Evolutionary conservation across 2,113 vertebrate genomes (phyloP), one percentile per base, ranked within the genome.

Genomic region (Sturnus vulgaris): DNA sequence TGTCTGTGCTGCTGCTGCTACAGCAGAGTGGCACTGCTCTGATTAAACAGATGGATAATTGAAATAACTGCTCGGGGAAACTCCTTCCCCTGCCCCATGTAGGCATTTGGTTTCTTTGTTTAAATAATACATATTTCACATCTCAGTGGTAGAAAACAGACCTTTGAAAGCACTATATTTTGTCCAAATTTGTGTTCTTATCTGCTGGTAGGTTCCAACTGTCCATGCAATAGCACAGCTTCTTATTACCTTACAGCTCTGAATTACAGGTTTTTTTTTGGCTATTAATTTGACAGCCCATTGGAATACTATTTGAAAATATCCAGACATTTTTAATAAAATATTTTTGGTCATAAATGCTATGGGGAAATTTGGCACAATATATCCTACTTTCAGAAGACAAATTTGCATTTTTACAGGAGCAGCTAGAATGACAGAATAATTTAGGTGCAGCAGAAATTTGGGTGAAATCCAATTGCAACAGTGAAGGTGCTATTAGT

Each of bases 221-320:
- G 33, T 90, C 71, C 19, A 6, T 57, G 56, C 19, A 13, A 30
- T 16, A 95, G 52, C 12, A 44, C 25, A 88, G 15, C 14, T 79
- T 63, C 65, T 90, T 88, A 69, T n/a, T 82, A 47, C 68, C 37
- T 70, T 82, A 37, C 44, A 81, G 31, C 25, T 88, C 40, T 88
- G 47, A 94, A 55, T 82, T 82, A 72, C 30, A n/a, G 20, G 1
- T 1, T 22, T 69, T 87, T 87, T 61, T 64, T 59, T 70, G 53
- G 31, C 30, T 86, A 37, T 56, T 89, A 88, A 68, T 93, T 93
- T 92, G 75, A 77, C 84, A 93, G 20, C 33, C 35, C 37, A 12
- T 70, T 94, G 79, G 56, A 93, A 83, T 63, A 90, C 44, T 92
- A 88, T 88, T 94, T 95, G 85, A 92, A 97, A 94, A 94, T 85